Evolutionary conservation across 2,797 vertebrate species (phyloP), one percentile per base, ranked within the genome.

Genomic region (Ctenopoma kingsleyae): DNA sequence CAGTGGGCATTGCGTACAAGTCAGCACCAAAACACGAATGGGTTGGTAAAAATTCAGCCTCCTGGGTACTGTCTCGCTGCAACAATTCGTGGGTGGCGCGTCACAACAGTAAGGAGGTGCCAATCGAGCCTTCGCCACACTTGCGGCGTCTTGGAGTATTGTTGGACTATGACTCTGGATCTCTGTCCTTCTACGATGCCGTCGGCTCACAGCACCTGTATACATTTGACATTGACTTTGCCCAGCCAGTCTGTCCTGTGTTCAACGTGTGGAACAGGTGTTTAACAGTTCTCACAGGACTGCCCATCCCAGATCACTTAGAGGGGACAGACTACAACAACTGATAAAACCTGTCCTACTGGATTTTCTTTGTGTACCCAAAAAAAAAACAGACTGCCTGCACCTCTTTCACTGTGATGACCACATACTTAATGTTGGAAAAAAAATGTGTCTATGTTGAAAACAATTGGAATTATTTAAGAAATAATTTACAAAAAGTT

Each of bases 241-340:
- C 95, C 25, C 97, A 99, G 89, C 97, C 98, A 0, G 96, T 99
- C 71, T 99, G 97, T 78, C 97, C 98, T 2, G 98, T 98, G 0
- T 99, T 99, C 84, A 99, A 97, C 1, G 95, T 99, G 84, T 99
- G 98, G 98, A 99, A 99, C 90, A 96, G 97, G 84, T 98, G 97
- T 83, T 86, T 99, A 86, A 99, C 97, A 30, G 93, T 99, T 87
- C 96, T 99, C 88, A 99, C 96, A 0, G 98, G 98, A 41, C 96
- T 99, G 80, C 98, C 98, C 43, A 98, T 99, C 87, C 98, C 98
- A 1, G 98, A 99, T 80, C 96, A 99, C 85, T 92, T 99, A 75
- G 98, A 99, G 81, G 95, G 94, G 52, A 90, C 91, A 0, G 98
- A 98, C 87, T 96, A 95, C 87, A 93, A 94, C 1, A 94, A 97